Base-by-base conservation (phyloP, 2,113 vertebrate genomes). In the Pseudolaguvia tuberculata region DNA sequence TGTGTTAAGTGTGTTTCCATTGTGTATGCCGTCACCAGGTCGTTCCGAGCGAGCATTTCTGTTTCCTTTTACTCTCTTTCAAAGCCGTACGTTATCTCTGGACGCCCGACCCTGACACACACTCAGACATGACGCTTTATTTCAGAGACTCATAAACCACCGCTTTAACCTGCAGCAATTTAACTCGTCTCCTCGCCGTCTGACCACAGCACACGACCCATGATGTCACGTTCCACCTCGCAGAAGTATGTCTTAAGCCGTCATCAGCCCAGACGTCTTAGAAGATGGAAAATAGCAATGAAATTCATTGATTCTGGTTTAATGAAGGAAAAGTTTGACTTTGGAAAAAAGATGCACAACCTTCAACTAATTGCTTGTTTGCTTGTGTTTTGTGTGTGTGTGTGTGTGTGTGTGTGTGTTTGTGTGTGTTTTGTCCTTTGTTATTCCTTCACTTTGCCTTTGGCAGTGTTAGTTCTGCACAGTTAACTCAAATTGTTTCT, bases 391-490 rank as follows among this genome's bases (percentile, higher is more conserved):
- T 70, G 53, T 78, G 42, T 48, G 72, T 59, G 59, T 78, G 59
- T 72, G 67, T 73, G 79, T 79, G 80, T 76, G 67, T 73, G 79
- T 79, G 80, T 70, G 53, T 78, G 42, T 48, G 72, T 59, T 52
- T 78, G 59, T 72, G 67, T 73, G 79, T 79, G 80, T 76, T 78
- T 61, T 82, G 79, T 83, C 85, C 72, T 70, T 51, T 65, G 73
- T 70, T 25, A 53, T 57, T 70, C 61, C 35, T 66, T 87, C 89
- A 87, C 87, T 88, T 89, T 88, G 89, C 89, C 88, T 89, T 89
- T 88, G 88, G 89, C 89, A 81, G 84, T 89, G 90, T 91, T 91
- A 90, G 90, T 90, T 91, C 88, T 92, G 89, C 88, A 88, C 90
- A 89, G 91, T 91, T 92, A 91, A 91, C 90, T 91, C 89, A 88